Conservation (phyloP, 2,888 invertebrate genomes). For the Stramonita haemastoma region DNA sequence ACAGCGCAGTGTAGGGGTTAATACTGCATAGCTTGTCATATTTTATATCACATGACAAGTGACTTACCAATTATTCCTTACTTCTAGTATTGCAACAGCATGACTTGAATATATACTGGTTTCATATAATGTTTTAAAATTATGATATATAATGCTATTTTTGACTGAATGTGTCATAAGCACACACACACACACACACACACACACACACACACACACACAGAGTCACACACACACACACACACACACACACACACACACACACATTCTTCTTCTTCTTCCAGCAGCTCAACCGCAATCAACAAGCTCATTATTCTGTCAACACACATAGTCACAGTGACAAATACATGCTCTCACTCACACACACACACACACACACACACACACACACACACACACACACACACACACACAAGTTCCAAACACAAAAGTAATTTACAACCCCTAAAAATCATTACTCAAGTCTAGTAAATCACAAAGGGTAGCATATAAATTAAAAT, state of each 20-base stretch:
- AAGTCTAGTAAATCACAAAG: too few species aligned
- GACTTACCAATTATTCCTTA: too few species aligned
- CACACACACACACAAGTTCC: conserved; percentile 1
- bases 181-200: not conserved
- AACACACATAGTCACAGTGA: not conserved
- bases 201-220: not conserved
- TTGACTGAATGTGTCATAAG: not conserved
- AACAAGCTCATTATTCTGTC: not conserved
- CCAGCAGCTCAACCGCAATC: too few species aligned
- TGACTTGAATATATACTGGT: too few species aligned
- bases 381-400: conserved; percentile 27
- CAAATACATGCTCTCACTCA: not conserved
- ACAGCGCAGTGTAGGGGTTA: too few species aligned
- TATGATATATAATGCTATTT: too few species aligned
- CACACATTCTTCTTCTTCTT: not conserved
- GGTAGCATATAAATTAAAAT: too few species aligned
- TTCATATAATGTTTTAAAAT: too few species aligned
- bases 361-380: conserved; percentile 8
- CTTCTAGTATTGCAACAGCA: too few species aligned
- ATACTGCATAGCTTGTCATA: too few species aligned
- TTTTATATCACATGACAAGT: too few species aligned
- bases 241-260: not conserved
- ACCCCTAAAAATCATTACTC: not conserved
- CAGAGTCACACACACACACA: not conserved
- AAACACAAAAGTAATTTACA: not conserved